Conservation (phyloP, 2,888 invertebrate genomes). For the Eudemis profundana region DNA sequence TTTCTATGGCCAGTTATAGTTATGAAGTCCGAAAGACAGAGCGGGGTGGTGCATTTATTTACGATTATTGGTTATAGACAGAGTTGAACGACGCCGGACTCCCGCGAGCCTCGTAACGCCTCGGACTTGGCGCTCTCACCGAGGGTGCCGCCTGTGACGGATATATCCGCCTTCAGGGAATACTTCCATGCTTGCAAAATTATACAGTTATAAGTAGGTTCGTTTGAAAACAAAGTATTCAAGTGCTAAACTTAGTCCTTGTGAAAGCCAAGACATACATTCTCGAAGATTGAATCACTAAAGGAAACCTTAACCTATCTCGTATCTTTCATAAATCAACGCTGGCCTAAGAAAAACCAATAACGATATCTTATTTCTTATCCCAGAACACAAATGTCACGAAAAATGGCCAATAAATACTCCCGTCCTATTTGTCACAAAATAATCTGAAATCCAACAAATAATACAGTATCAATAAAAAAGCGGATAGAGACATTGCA, state of each 20-base stretch:
- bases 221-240: background rate
- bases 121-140: constrained; percentile 70
- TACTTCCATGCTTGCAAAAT: constrained; percentile 69
- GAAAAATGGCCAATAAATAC: constrained; percentile 70
- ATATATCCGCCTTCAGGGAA: constrained; percentile 82
- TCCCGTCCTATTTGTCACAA: constrained; percentile 72
- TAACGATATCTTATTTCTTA: constrained; percentile 56
- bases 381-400: constrained; percentile 57
- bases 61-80: constrained; percentile 84
- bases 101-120: constrained; percentile 82
- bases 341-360: constrained; percentile 55
- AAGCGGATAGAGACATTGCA: constrained; percentile 83
- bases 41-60: constrained; percentile 74
- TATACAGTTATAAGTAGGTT: constrained; percentile 64
- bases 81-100: constrained; percentile 75
- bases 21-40: constrained; percentile 50
- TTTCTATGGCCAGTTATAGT: constrained; percentile 21
- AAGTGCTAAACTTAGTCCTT: background rate
- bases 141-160: constrained; percentile 74
- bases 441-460: constrained; percentile 77
- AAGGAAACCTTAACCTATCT: constrained; percentile 14
- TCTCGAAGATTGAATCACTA: background rate
- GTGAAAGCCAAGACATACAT: background rate
- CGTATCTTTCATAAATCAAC: constrained; percentile 35
- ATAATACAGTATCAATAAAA: constrained; percentile 80